Evolutionary conservation across 2,888 invertebrate genomes (phyloP), one percentile per base, ranked within the genome.

Genomic region (Dryadula phaetusa): DNA sequence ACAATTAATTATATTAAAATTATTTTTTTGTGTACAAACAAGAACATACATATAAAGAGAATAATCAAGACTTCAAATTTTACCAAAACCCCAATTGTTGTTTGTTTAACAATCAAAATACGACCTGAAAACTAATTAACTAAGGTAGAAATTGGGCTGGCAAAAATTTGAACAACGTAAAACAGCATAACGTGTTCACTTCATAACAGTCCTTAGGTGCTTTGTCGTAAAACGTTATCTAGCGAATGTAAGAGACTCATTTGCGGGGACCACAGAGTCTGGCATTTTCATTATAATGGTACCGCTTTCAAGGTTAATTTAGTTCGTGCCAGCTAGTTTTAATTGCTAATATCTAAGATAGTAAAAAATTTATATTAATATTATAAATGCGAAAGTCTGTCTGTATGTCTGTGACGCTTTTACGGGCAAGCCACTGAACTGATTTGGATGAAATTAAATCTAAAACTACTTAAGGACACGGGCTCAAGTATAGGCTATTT

Each of bases 281-380:
- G 46, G 67, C 60, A 62, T 72, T 72, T 72, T 73, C 72, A 72
- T 74, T 67, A 73, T 58, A 40, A 42, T 46, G 61, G 64, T 47
- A 70, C 67, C 67, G 7, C 58, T 22, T 67, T 58, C 42, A 56
- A 71, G 74, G 74, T 70, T 76, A 75, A 79, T 77, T 77, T 73
- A 71, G 72, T 74, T 70, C 71, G 72, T 72, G 72, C 68, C 70
- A 72, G 69, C 74, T 77, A 74, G 66, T 70, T 72, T 68, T 70
- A 75, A 71, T 73, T 69, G 70, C 66, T 64, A 62, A 46, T 61
- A 58, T 49, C 12, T 37, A 37, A 37, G 12, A 37, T 18, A 42
- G 16, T n/a, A 42, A 44, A 18, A 18, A 8, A 7, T 16, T 44
- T 44, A 18, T 18, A 18, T 44, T 37, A 2, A 37, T n/a, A n/a